Conservation (phyloP, 2,113 vertebrate genomes). For the Indicator maculatus region DNA sequence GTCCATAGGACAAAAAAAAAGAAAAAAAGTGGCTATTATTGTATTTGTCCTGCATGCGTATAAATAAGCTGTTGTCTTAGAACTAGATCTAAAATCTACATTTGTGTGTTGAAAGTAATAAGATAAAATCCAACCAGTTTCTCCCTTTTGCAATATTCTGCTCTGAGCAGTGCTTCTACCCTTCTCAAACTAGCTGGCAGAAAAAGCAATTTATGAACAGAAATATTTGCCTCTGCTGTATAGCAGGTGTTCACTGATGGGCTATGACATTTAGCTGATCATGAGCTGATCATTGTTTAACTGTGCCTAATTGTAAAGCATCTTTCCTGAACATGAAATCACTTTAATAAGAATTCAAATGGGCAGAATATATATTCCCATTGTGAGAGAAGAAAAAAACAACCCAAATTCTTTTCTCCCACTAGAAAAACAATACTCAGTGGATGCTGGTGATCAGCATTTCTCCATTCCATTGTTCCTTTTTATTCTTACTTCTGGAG, state of each 20-base stretch:
- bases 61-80: not conserved
- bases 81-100: not conserved
- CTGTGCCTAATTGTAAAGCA: not conserved
- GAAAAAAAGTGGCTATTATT: fast-evolving
- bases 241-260: not conserved
- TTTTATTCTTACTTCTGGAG: not conserved
- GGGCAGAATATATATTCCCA: not conserved
- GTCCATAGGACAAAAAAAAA: too few species aligned
- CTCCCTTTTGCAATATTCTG: not conserved
- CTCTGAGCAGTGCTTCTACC: not conserved
- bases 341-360: not conserved
- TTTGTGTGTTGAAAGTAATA: not conserved
- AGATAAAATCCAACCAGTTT: not conserved
- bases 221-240: not conserved
- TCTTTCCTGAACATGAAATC: not conserved
- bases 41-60: not conserved
- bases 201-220: not conserved
- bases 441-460: not conserved
- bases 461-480: not conserved
- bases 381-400: not conserved
- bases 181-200: not conserved
- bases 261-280: not conserved
- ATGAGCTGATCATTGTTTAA: not conserved
- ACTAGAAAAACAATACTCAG: not conserved
- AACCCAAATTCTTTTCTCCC: not conserved